phyloP scores from a whole-genome alignment of 2,797 vertebrate species.

The Sebastes cheni region DNA sequence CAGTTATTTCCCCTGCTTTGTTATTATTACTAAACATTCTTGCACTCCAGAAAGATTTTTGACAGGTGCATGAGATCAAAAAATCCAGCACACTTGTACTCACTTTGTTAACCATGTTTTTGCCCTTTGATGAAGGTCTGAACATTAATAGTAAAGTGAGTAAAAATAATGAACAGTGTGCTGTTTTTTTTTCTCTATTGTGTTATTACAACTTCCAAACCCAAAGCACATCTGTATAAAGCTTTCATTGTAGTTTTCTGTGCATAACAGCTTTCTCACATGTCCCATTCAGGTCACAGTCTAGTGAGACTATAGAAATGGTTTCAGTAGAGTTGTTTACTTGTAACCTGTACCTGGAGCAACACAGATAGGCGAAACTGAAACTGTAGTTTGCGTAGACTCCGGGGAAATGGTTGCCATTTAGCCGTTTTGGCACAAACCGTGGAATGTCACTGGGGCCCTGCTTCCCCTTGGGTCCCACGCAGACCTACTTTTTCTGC shows the following conservation, averaged over 20 bases:
- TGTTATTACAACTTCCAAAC: neutral
- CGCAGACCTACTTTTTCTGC: conserved; percentile 69
- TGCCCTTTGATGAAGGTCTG: neutral
- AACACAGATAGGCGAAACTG: conserved; percentile 52
- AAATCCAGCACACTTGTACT: neutral
- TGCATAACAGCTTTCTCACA: neutral
- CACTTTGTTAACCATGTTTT: neutral
- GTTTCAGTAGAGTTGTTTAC: conserved; percentile 36
- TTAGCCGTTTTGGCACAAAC: conserved; percentile 56
- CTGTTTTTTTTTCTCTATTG: neutral
- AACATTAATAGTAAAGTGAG: neutral
- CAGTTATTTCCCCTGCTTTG: neutral
- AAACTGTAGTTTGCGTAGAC: conserved; percentile 34
- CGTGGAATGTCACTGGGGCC: conserved; percentile 49
- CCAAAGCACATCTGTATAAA: neutral
- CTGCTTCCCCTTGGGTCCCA: conserved; percentile 44
- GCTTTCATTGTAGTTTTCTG: neutral
- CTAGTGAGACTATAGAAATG: neutral
- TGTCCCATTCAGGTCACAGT: conserved; percentile 9
- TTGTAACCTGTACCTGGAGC: conserved; percentile 42
- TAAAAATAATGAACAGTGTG: neutral
- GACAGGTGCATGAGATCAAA: neutral
- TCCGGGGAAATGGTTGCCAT: conserved; percentile 61
- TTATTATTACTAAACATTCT: neutral
- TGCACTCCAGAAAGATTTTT: neutral